Conservation (phyloP, 2,888 invertebrate genomes). For the Thecocarcelia acutangulata region DNA sequence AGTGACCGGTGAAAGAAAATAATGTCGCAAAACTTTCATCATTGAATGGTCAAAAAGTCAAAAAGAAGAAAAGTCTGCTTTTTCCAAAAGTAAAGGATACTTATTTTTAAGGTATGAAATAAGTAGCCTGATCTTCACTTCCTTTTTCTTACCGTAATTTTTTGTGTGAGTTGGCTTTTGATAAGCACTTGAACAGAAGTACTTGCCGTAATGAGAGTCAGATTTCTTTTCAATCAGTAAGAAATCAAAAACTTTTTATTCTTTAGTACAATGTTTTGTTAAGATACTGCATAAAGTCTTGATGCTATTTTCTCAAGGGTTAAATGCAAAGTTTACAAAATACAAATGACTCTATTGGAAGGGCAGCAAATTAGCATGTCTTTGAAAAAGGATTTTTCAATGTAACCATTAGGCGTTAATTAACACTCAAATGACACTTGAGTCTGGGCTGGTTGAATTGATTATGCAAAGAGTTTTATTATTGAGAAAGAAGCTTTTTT, state of each 20-base stretch:
- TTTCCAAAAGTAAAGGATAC: no score
- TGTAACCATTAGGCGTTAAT: constrained; percentile 48
- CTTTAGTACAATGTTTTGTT: constrained; percentile 18
- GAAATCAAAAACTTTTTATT: constrained; percentile 37
- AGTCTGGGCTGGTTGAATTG: not conserved
- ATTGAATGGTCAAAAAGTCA: constrained; percentile 41
- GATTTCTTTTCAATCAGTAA: constrained; percentile 52
- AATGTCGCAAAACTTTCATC: constrained; percentile 52
- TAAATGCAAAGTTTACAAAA: not conserved
- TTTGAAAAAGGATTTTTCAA: constrained; percentile 41
- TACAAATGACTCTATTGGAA: constrained; percentile 31
- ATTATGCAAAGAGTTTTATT: no score
- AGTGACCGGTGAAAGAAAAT: constrained; percentile 39
- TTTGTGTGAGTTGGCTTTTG: not conserved
- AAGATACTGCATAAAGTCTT: constrained; percentile 10
- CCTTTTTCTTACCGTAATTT: constrained; percentile 31
- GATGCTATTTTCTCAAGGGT: not conserved
- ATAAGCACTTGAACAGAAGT: not conserved
- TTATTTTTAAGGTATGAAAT: not conserved
- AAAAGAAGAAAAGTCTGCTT: constrained; percentile 31
- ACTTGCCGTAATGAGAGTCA: constrained; percentile 46
- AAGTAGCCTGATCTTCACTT: not conserved
- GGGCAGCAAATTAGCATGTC: constrained; percentile 61
- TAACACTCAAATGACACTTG: constrained; percentile 43
- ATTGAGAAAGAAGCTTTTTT: no score